Conservation (phyloP, 2,797 vertebrate genomes). For the Alca torda region DNA sequence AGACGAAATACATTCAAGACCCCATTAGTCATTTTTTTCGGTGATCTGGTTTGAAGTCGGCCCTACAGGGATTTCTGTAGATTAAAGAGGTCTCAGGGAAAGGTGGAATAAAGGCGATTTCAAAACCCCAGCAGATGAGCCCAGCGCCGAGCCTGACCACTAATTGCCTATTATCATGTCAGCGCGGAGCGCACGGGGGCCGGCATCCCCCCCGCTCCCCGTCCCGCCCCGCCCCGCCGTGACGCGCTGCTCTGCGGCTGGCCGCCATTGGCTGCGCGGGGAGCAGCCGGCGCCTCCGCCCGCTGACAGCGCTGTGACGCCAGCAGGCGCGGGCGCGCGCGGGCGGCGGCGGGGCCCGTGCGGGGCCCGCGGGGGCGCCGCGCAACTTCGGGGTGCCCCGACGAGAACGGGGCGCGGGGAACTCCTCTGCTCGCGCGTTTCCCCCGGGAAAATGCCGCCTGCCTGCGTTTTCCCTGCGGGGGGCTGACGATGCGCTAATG, state of each 20-base stretch:
- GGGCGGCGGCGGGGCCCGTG: no score
- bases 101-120: background rate
- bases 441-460: background rate
- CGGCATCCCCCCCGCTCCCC: accelerated
- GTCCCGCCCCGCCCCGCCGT: no score
- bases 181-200: background rate
- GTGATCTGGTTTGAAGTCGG: background rate
- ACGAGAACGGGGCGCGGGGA: background rate
- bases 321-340: no score
- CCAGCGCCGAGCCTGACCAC: background rate
- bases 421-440: background rate
- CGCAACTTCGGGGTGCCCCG: background rate
- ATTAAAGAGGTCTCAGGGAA: background rate
- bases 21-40: background rate
- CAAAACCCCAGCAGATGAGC: background rate
- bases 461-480: background rate
- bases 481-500: background rate
- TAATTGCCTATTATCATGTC: background rate
- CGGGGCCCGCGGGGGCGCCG: no score
- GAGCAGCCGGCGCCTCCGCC: no score
- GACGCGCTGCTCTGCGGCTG: no score
- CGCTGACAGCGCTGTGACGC: no score
- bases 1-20: background rate
- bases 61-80: background rate
- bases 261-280: no score